Percentiles rank a stretch among this genome's conserved stretches.
phyloP scores from a whole-genome alignment of 1,140 invertebrate genomes.

The Tetragnatha versicolor region DNA sequence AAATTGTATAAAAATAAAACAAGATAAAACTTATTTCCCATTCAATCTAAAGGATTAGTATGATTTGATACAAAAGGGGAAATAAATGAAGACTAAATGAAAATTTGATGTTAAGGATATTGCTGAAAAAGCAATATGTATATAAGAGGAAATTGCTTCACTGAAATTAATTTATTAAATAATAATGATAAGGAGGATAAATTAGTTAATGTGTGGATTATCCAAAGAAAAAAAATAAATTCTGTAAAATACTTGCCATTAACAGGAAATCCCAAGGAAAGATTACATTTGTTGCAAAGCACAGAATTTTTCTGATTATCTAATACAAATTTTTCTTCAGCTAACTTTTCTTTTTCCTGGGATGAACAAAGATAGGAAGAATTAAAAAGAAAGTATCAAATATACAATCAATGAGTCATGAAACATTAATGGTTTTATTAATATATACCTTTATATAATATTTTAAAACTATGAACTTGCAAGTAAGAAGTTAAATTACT shows the following conservation, averaged over 20 bases:
- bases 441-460: neutral
- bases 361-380: too few species aligned
- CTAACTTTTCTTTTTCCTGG: conserved; percentile 41
- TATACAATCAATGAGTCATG: neutral
- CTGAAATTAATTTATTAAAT: too few species aligned
- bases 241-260: conserved; percentile 1
- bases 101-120: too few species aligned
- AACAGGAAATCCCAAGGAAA: conserved; percentile 18
- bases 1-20: too few species aligned
- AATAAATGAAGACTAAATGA: too few species aligned
- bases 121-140: too few species aligned
- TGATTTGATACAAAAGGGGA: too few species aligned
- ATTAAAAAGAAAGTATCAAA: too few species aligned
- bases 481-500: neutral
- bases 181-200: too few species aligned
- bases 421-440: neutral
- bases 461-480: neutral
- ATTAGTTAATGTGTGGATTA: neutral
- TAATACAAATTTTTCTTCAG: conserved; percentile 30
- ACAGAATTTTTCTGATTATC: conserved; percentile 42
- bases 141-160: too few species aligned
- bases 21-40: too few species aligned
- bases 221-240: neutral
- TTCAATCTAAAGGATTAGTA: too few species aligned
- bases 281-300: conserved; percentile 32